Base-by-base conservation (phyloP, 2,888 invertebrate genomes). In the Papilio elwesi region DNA sequence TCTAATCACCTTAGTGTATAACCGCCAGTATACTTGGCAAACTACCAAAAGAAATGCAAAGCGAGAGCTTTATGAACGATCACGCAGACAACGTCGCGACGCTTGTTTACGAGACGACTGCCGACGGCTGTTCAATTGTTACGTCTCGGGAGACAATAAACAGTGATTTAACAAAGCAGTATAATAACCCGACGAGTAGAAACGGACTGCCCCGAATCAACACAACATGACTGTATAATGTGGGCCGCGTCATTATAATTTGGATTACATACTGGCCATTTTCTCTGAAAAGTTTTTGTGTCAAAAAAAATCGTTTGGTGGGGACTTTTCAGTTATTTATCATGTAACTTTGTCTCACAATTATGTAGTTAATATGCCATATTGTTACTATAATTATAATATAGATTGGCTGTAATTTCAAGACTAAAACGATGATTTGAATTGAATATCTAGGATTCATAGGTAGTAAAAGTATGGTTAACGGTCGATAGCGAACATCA, bases 131-230 rank as follows among this genome's bases (percentile, higher is more conserved):
- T 47, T 43, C 65, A 64, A 65, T 73, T 69, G 57, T 73, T 73
- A 73, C 73, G 65, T 65, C 69, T 73, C 49, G 43, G 51, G 55
- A 43, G 73, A 69, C 73, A 73, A 73, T 69, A 48, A 64, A 55
- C 63, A 10, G 43, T 73, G 68, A 69, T 73, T 69, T 68, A 73
- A 73, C 65, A 73, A 73, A 65, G 51, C 68, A 13, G 49, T 53
- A 11, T 70, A 64, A 65, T 53, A 38, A 51, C 38, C 36, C 51
- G n/a, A 43, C 57, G 65, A 55, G 48, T 65, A 47, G 48, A 71
- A 59, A 67, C 47, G 62, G n/a, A 62, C 48, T 67, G 48, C 55
- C 49, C 38, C 72, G 49, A 52, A 68, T 63, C 9, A 63, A 62
- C n/a, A 66, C 49, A 51, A 26, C 36, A 70, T 26, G 26, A 26